Percentiles rank a stretch among this genome's conserved stretches.
Conservation (phyloP, 92 coral and sea anemone species). For the Bergia puertoricense region DNA sequence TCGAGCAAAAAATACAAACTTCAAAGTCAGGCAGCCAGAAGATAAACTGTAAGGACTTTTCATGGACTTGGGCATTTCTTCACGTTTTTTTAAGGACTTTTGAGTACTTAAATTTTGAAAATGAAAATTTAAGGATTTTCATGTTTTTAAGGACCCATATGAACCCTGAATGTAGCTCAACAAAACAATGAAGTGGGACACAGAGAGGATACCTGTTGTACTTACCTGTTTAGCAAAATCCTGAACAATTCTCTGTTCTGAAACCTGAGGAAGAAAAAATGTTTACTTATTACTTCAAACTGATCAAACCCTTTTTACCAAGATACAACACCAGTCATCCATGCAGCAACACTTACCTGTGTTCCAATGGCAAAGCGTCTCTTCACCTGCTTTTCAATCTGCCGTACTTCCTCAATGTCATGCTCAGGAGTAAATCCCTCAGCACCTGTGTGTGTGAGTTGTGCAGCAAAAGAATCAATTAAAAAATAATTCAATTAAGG, state of each 20-base stretch:
- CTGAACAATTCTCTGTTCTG: conserved; percentile 94
- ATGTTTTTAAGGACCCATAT: no score
- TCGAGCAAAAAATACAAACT: no score
- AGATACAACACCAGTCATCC: background rate
- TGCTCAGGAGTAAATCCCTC: conserved; percentile 97
- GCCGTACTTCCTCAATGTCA: conserved; percentile 92
- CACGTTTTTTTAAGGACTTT: no score
- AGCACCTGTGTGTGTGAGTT: conserved; percentile 66
- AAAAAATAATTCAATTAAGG: no score
- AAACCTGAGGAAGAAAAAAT: conserved; percentile 65
- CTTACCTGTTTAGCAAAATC: conserved; percentile 94
- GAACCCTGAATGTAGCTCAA: no score
- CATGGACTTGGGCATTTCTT: no score
- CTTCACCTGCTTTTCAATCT: conserved; percentile 94
- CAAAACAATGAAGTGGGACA: background rate
- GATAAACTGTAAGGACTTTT: no score
- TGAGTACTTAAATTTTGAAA: no score
- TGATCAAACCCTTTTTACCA: no score
- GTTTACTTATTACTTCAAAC: background rate
- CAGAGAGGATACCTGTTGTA: background rate
- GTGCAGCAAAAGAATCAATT: no score
- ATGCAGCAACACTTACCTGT: conserved; percentile 58
- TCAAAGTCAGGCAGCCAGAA: no score
- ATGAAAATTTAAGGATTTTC: no score
- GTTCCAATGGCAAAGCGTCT: conserved; percentile 97